Base-by-base conservation (phyloP, 2,113 vertebrate species). In the Nibea albiflora region DNA sequence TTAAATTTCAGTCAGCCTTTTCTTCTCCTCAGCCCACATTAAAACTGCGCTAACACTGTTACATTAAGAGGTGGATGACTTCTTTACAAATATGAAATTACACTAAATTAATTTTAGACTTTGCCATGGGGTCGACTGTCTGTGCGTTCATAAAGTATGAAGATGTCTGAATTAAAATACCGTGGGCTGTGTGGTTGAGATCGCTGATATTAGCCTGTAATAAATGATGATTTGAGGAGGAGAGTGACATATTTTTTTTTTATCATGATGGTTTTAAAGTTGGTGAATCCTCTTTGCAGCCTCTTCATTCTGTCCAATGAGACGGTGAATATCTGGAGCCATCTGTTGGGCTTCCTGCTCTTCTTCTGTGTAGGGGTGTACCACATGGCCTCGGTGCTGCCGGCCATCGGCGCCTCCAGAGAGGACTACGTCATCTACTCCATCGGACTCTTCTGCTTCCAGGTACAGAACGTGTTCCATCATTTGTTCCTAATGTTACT, bases 371-470 rank as follows among this genome's bases (percentile, higher is more conserved):
- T 98, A 76, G 97, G 96, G 14, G 95, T 98, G 56, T 97, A 98
- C 85, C 97, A 98, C 91, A 96, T 98, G 96, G 94, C 93, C 2
- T 94, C 90, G 0, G 96, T 98, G 56, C 94, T 99, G 91, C 97
- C 97, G 5, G 90, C 93, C 0, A 86, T 95, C 19, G 95, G 96
- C 5, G 97, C 97, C 6, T 96, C 97, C 77, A 94, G 95, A 5
- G 97, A 99, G 83, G 98, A 99, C 85, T 98, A 97, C 70, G 97
- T 99, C 85, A 98, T 99, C 88, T 98, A 96, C 92, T 96, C 96
- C 73, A 95, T 98, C 68, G 96, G 94, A 49, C 95, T 98, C 77
- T 98, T 99, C 95, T 99, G 98, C 92, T 97, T 98, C 91, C 97
- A 99, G 96, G 98, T 98, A 69, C 0, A 14, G 26, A 19, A 20